Conservation (phyloP, 1,140 invertebrate genomes). For the Mya arenaria region DNA sequence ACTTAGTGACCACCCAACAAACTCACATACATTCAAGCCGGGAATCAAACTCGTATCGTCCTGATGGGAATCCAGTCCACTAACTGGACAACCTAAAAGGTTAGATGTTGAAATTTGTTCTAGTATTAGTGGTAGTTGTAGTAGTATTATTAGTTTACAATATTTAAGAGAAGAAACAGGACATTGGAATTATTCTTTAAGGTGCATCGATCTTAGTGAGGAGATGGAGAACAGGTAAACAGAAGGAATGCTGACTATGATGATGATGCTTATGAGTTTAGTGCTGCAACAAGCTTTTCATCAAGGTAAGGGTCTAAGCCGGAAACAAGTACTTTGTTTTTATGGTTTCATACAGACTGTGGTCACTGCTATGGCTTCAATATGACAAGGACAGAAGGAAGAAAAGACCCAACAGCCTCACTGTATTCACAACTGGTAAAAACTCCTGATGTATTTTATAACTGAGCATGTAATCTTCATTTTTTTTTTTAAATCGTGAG, state of each 20-base stretch:
- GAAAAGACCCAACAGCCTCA: slow-evolving; percentile 57
- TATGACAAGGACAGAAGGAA: slow-evolving; percentile 51
- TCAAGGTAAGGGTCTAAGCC: not conserved
- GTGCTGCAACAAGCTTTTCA: slow-evolving; percentile 16
- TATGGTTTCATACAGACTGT: slow-evolving; percentile 53
- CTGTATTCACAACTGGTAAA: slow-evolving; percentile 41
- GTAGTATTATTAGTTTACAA: not conserved
- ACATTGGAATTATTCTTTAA: slow-evolving; percentile 19
- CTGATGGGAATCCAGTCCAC: too few species aligned
- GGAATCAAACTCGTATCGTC: too few species aligned
- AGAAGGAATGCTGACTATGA: slow-evolving; percentile 30
- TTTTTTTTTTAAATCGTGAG: slow-evolving; percentile 55
- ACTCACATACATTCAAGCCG: too few species aligned
- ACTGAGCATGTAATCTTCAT: slow-evolving; percentile 49
- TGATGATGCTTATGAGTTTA: slow-evolving; percentile 34
- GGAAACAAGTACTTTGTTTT: slow-evolving; percentile 40
- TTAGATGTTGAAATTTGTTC: not conserved
- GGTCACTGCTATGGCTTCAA: slow-evolving; percentile 58
- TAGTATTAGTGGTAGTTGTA: not conserved
- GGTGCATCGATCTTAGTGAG: not conserved
- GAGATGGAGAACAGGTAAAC: not conserved
- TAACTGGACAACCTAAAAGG: too few species aligned
- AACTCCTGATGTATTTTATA: slow-evolving; percentile 56
- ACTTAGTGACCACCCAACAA: too few species aligned
- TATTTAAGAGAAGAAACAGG: slow-evolving; percentile 29